These are phyloP conservation scores for Lottia gigantea DNA, from an alignment of 2,888 invertebrate species.

Conservation along the genomic window DNA sequence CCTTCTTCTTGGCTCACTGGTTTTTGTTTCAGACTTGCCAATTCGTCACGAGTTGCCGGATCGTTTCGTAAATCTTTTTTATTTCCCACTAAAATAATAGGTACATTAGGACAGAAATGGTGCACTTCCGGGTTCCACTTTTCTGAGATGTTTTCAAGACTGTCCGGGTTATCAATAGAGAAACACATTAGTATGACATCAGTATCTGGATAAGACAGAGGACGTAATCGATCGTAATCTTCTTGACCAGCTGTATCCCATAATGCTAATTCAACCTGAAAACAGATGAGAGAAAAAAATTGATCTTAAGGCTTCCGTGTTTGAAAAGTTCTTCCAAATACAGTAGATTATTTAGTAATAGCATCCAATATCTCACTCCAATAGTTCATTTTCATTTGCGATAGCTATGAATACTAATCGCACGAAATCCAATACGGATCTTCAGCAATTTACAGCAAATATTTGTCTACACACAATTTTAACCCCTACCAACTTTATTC, in stretches of 20 bases:
- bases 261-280: constrained; percentile 70
- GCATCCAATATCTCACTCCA: too few relatives aligned
- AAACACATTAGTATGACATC: constrained; percentile 99
- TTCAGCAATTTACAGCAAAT: too few relatives aligned
- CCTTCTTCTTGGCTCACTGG: constrained; percentile 98
- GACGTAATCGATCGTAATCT: constrained; percentile 95
- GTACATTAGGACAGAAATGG: constrained; percentile 99
- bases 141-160: constrained; percentile 98
- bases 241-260: constrained; percentile 99
- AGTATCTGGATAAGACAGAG: constrained; percentile 96
- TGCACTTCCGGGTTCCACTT: constrained; percentile 97
- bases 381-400: too few relatives aligned
- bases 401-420: too few relatives aligned
- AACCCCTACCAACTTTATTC: too few relatives aligned
- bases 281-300: neutral
- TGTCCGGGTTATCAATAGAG: constrained; percentile 98
- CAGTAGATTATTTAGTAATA: too few relatives aligned
- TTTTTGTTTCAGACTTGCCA: constrained; percentile 98
- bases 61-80: constrained; percentile 76
- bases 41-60: constrained; percentile 70
- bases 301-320: too few relatives aligned
- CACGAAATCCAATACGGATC: too few relatives aligned
- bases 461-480: too few relatives aligned
- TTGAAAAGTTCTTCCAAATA: too few relatives aligned
- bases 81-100: constrained; percentile 98